These are phyloP conservation scores for Tamandua tetradactyla DNA, from an alignment of 2,797 vertebrate genomes.

Conservation along the genomic window DNA sequence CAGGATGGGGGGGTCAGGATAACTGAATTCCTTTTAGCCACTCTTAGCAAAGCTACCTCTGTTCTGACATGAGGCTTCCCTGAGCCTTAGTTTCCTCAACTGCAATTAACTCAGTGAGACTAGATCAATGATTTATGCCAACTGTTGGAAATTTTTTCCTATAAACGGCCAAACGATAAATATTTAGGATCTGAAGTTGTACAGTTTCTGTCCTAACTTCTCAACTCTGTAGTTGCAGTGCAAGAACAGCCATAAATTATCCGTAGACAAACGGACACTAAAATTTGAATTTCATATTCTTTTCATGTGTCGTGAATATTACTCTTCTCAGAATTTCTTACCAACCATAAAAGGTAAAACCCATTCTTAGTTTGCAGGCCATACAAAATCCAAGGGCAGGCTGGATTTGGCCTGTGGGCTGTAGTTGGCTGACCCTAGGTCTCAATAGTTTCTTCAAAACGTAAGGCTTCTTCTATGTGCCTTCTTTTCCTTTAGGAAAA, in stretches of 20 bases:
- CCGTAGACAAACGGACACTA: not conserved
- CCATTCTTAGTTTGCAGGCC: not conserved
- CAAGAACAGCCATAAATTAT: too few relatives aligned
- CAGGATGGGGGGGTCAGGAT: not conserved
- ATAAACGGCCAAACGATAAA: not conserved
- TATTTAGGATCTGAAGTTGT: not conserved
- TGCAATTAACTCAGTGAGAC: not conserved
- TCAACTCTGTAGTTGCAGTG: too few relatives aligned
- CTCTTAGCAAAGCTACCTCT: not conserved
- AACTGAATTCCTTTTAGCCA: not conserved
- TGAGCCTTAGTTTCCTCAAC: not conserved
- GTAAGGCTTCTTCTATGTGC: not conserved
- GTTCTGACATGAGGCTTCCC: not conserved
- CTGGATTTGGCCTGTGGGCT: not conserved
- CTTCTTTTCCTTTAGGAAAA: constrained; percentile 2
- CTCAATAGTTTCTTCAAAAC: not conserved
- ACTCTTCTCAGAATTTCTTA: not conserved
- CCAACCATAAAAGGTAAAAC: not conserved
- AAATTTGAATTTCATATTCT: not conserved
- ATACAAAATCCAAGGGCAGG: not conserved
- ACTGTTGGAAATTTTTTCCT: not conserved
- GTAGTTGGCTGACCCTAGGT: not conserved
- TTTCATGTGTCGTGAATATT: not conserved
- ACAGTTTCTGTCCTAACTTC: too few relatives aligned
- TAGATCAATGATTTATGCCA: constrained; percentile 39